Evolutionary conservation across 1,140 invertebrate species (phyloP), one percentile per base, ranked within the genome.

Genomic region (Megathymus violae): DNA sequence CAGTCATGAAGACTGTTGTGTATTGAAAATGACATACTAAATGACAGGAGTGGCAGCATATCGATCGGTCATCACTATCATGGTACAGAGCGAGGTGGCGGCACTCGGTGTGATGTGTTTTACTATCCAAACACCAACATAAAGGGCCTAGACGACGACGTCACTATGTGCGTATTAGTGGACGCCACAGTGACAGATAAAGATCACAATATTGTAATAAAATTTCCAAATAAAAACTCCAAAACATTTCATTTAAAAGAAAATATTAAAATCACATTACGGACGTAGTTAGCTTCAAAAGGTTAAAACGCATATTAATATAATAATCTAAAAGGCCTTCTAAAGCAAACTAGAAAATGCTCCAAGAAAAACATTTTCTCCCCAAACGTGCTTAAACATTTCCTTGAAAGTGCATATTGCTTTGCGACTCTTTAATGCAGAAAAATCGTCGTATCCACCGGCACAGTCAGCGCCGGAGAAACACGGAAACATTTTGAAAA

Each of bases 401-500:
- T 19, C 34, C 17, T 31, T 4, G 27, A 31, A 31, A 31, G 0
- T 22, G 17, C 50, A 40, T 52, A 40, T 51, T 51, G n/a, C 10
- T 22, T 52, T 25, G 27, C 27, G 7, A 31, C 7, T 31, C 27
- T 22, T 16, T 34, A 10, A 22, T 52, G 38, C 19, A 40, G 38
- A 15, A 14, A 40, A 38, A 14, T 40, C 40, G 36, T 22, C 34
- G n/a, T n/a, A n/a, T n/a, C n/a, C 50, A 52, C 17, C 34, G 48
- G 48, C 10, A 52, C n/a, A 52, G 10, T 52, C 16, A 40, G 38
- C 10, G 38, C 10, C 31, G 16, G n/a, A 34, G 34, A 52, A 40
- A 40, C 50, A 52, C 15, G 48, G 50, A 52, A 52, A 52, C 50
- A 52, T 52, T 52, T 52, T 22, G 19, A 16, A 52, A 52, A 40